Evolutionary conservation across 23 tunicate species (phyloP).

Genomic region (Styela plicata): DNA sequence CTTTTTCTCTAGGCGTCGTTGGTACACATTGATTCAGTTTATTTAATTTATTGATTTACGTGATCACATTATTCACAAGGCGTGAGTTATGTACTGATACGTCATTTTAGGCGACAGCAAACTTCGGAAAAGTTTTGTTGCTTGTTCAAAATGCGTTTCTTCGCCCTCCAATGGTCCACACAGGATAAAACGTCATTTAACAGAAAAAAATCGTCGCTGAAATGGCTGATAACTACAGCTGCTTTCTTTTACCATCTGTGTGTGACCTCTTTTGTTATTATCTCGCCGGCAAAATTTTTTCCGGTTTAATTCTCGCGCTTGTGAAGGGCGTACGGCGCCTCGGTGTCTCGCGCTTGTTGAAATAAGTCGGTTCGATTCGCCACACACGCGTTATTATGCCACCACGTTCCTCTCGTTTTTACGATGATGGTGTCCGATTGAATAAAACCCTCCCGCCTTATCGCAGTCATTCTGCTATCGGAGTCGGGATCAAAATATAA

Average conservation of each 20-base stretch:
- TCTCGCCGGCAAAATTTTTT: constrained; percentile 3
- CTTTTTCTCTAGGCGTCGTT: not conserved
- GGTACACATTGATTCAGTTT: not conserved
- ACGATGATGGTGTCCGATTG: not conserved
- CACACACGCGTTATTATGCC: constrained; percentile 19
- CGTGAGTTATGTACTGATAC: no score
- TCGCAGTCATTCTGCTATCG: not conserved
- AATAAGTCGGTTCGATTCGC: constrained; percentile 2
- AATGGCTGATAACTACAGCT: not conserved
- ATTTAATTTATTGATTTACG: not conserved
- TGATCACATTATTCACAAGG: no score
- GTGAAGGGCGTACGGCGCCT: constrained; percentile 5
- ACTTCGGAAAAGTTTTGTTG: no score
- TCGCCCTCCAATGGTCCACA: no score
- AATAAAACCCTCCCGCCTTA: no score
- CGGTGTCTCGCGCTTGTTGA: constrained; percentile 21
- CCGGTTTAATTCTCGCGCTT: constrained; percentile 12
- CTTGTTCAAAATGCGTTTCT: no score
- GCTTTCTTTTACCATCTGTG: constrained; percentile 1
- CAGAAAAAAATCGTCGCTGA: no score
- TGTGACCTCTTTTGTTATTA: constrained; percentile 19
- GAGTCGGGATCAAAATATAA: not conserved
- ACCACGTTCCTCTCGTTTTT: not conserved
- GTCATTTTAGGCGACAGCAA: no score
- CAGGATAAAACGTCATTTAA: no score